These are phyloP conservation scores for Astropecten irregularis DNA, from an alignment of 53 echinoderm and acorn worm genomes.

Conservation along the genomic window DNA sequence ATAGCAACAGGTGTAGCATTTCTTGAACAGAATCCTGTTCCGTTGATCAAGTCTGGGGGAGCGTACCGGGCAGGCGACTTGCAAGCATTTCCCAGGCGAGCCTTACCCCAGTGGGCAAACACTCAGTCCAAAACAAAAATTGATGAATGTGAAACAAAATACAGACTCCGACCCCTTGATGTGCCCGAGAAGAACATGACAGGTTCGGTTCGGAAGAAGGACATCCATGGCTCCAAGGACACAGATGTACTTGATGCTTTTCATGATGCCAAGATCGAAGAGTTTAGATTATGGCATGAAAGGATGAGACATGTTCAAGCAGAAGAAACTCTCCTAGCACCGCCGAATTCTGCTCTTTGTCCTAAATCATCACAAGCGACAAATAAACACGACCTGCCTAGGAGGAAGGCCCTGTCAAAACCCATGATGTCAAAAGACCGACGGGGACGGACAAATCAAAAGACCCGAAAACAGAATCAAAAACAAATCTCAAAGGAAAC, in stretches of 20 bases:
- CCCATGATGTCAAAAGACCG: too few species aligned
- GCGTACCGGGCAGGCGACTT: background rate
- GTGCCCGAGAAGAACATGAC: background rate
- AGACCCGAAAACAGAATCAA: too few species aligned
- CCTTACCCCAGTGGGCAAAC: conserved; percentile 22
- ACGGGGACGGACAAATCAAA: too few species aligned
- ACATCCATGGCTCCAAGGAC: background rate
- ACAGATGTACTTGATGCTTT: background rate
- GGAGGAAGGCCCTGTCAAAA: too few species aligned
- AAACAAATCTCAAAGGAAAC: too few species aligned
- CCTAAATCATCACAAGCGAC: background rate
- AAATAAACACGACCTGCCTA: background rate
- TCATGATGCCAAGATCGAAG: conserved; percentile 34
- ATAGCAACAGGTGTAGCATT: conserved; percentile 15
- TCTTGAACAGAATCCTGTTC: conserved; percentile 14
- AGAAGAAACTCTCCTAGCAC: conserved; percentile 1
- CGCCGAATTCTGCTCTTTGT: conserved; percentile 25
- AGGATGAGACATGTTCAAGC: background rate
- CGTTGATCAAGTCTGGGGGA: conserved; percentile 1
- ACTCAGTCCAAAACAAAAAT: background rate
- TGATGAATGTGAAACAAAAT: background rate
- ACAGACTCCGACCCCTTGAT: background rate
- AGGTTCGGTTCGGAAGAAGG: background rate
- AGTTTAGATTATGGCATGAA: conserved; percentile 28
- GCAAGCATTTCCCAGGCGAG: conserved; percentile 32